Percentiles rank a stretch among this genome's conserved stretches.
Conservation (phyloP, 37 sponge, comb jelly and placozoan species). For the Crambe crambe region DNA sequence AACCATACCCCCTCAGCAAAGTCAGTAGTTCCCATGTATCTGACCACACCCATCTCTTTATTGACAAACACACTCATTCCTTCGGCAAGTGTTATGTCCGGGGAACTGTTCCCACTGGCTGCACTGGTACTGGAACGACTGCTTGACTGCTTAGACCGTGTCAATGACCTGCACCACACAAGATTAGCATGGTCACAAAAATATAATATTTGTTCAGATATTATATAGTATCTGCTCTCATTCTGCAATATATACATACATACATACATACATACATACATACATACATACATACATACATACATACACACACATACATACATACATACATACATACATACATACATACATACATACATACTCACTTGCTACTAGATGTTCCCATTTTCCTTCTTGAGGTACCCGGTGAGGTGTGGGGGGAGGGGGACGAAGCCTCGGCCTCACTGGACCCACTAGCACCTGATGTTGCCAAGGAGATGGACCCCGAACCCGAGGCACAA, state of each 20-base stretch:
- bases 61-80: constrained; percentile 90
- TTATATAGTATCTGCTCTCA: too few species aligned
- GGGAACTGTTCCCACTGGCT: neutral
- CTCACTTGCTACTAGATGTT: neutral
- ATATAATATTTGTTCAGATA: too few species aligned
- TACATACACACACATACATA: too few species aligned
- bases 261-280: too few species aligned
- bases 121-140: neutral
- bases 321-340: too few species aligned
- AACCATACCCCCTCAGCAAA: constrained; percentile 91
- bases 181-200: too few species aligned
- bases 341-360: too few species aligned
- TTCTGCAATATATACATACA: too few species aligned
- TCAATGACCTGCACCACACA: neutral
- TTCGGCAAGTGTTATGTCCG: constrained; percentile 26
- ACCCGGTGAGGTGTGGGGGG: constrained; percentile 27
- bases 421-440: constrained; percentile 11
- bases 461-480: neutral
- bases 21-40: constrained; percentile 82
- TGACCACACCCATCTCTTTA: constrained; percentile 77
- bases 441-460: constrained; percentile 2
- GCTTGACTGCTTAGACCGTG: neutral
- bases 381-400: neutral
- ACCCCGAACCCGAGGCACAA: neutral
- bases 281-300: too few species aligned